phyloP scores from a whole-genome alignment of 2,888 invertebrate genomes.

The Orgyia antiqua region DNA sequence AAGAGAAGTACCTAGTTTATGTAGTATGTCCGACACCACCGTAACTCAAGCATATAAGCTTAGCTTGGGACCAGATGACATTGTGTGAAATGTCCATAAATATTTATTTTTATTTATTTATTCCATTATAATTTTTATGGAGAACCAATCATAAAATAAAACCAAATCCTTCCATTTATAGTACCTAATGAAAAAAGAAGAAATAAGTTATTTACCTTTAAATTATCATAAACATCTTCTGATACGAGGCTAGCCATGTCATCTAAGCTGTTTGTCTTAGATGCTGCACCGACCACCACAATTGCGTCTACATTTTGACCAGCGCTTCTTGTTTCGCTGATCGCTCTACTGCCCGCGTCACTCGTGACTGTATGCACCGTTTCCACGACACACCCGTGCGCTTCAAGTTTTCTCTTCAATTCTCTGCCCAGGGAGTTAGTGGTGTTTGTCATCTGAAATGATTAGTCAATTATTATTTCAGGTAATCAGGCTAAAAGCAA shows the following conservation, averaged over 20 bases:
- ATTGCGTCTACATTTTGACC: conserved; percentile 45
- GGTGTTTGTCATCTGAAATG: conserved; percentile 53
- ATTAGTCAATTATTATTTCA: too few relatives aligned
- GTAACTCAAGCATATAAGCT: too few relatives aligned
- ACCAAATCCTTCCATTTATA: too few relatives aligned
- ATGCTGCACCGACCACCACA: conserved; percentile 53
- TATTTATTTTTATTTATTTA: too few relatives aligned
- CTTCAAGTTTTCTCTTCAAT: conserved; percentile 43
- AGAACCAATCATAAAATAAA: too few relatives aligned
- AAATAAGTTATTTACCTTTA: conserved; percentile 55
- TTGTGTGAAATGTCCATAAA: too few relatives aligned
- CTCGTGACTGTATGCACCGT: conserved; percentile 12
- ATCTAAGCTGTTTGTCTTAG: conserved; percentile 36
- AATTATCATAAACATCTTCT: conserved; percentile 56
- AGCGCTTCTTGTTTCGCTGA: neutral
- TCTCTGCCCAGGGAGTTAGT: conserved; percentile 46
- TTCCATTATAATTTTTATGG: too few relatives aligned
- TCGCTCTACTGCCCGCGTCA: conserved; percentile 13
- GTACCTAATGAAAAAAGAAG: too few relatives aligned
- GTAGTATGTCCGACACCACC: too few relatives aligned
- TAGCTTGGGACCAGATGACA: too few relatives aligned
- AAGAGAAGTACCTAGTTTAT: too few relatives aligned
- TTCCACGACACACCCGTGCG: conserved; percentile 46
- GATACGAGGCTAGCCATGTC: conserved; percentile 47
- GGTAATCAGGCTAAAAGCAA: too few relatives aligned